Evolutionary conservation across 2,113 vertebrate species (phyloP), one percentile per base, ranked within the genome.

Genomic region (Camarhynchus parvulus): DNA sequence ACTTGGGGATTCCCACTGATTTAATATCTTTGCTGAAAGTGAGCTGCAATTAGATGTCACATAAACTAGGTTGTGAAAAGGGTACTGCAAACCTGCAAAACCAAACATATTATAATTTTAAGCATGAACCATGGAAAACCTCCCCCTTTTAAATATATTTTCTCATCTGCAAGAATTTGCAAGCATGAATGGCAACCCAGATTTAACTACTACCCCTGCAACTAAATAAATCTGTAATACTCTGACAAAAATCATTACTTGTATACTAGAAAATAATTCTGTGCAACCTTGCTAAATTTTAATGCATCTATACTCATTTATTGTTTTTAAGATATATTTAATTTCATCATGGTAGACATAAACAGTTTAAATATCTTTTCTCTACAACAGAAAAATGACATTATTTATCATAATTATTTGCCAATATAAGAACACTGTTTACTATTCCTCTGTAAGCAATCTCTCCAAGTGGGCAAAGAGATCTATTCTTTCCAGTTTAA

Each of bases 121-220:
- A 95, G 33, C 27, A 44, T 37, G 8, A 55, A 91, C 37, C 58
- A 81, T 37, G 66, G 64, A 93, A 69, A 94, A 95, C 56, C 42
- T 77, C 77, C 11, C 75, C 52, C 46, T 87, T 96, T 82, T 88
- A 35, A 83, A 87, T 90, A 96, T 14, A 91, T 69, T 92, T 74
- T 88, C 68, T 87, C 64, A 84, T 72, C 64, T 74, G 75, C 63
- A 90, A 87, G 72, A 83, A 94, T 83, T 91, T 95, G 63, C 70
- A 90, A 97, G 72, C 76, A 76, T 22, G 78, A 87, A 52, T 63
- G 28, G 90, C 81, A 83, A 80, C 67, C 69, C 19, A 95, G 87
- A 92, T 80, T 87, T 89, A 59, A 91, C 37, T 78, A 70, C 69
- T 74, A 83, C 0, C 18, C 23, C 53, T 89, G 39, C 64, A 74